Evolutionary conservation across 2,113 vertebrate genomes (phyloP), one percentile per base, ranked within the genome.

Genomic region (Ardeotis arabs): DNA sequence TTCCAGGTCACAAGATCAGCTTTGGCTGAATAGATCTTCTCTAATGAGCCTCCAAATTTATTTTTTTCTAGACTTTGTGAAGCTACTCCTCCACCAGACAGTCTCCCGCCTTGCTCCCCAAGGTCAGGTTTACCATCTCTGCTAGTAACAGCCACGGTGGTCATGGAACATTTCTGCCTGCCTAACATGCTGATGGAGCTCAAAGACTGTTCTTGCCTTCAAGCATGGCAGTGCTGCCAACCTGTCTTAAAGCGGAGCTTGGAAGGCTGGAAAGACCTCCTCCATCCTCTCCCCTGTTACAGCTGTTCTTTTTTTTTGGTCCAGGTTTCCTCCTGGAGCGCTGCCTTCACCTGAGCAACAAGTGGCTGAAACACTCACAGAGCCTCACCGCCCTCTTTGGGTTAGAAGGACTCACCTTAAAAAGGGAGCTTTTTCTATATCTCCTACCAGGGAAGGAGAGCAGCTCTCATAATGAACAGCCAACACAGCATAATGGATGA

Each of bases 341-440:
- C 55, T 84, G 22, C 50, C 14, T 93, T 80, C 6, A 3, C 35
- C 60, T 67, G 29, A 88, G 62, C 52, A 80, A 68, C 50, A 76
- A 69, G n/a, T 17, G 29, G 16, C 52, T 56, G 27, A 55, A 91
- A 66, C 17, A 39, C 19, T 37, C 37, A 39, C 9, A 73, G 68
- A 73, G 17, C 1, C 14, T 10, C 37, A 22, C 10, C 12, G 21
- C 17, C 2, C 2, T 2, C 13, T 58, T 63, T 37, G 24, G 4
- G 25, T 60, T 64, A 77, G 47, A 75, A 52, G 5, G 33, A 24
- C 18, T 49, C 27, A 18, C 16, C 18, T 81, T 83, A 33, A 69
- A 75, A 75, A 41, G 5, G 24, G 6, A 87, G 6, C 0, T 19
- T 56, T 63, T 33, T 58, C 41, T 52, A 0, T 18, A 15, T 62